Base-by-base conservation (phyloP, 1,140 invertebrate genomes). In the Drosophila saltans region DNA sequence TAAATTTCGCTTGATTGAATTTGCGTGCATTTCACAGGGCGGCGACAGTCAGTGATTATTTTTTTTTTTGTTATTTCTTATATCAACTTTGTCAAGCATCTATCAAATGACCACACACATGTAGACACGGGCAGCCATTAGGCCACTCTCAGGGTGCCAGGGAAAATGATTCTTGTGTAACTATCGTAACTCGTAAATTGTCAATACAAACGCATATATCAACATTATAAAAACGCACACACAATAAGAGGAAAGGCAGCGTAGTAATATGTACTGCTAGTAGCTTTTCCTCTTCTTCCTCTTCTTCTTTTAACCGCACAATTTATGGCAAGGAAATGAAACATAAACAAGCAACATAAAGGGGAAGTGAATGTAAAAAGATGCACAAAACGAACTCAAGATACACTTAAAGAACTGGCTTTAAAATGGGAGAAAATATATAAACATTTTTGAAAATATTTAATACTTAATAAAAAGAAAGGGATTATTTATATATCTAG, bases 1-100 rank as follows among this genome's bases (percentile, higher is more conserved):
- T 75, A 73, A 89, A 89, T 89, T 77, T 73, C 76, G 82, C 83
- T 89, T 83, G 83, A 86, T 86, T 86, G 72, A 86, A 86, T 86
- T 80, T 82, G 78, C 64, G 59, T 73, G 79, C 71, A 79, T 72
- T 72, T 78, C 76, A 16, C 55, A 65, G 39, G 39, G 11, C 11
- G 40, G 56, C 45, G 45, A 9, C 21, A 52, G 45, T 52, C 45
- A 24, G 58, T 36, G 33, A 11, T 40, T 60, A 39, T 60, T 57
- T 45, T 63, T 5, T 71, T 72, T 60, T 43, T 60, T 57, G 28
- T 40, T 63, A 43, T 56, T 63, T 63, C 39, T 39, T 73, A 45
- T 64, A 48, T 48, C 45, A 48, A 48, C 56, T 68, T 52, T 63
- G 67, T 71, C 60, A 62, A 69, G 55, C 60, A 57, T 48, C 28